Evolutionary conservation across 2,113 vertebrate genomes (phyloP).

Genomic region (Prunella fulvescens): DNA sequence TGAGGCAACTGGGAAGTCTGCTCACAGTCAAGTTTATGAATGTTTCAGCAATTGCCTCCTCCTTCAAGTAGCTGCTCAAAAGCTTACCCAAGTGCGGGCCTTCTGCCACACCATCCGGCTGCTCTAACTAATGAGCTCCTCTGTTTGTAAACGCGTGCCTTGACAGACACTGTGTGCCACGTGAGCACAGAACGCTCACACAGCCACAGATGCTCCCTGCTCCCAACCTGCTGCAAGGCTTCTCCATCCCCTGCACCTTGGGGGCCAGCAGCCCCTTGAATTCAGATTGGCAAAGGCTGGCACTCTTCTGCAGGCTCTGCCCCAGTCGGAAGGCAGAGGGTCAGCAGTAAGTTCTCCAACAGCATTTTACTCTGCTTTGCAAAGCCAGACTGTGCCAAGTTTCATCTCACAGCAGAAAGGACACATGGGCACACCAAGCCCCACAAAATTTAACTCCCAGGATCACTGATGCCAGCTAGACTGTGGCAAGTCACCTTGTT

Average conservation of each 20-base stretch:
- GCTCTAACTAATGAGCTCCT: background rate
- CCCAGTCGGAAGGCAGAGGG: background rate
- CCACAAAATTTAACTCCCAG: background rate
- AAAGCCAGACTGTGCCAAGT: background rate
- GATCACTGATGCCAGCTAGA: background rate
- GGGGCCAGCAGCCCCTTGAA: background rate
- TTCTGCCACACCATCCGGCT: background rate
- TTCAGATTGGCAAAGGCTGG: background rate
- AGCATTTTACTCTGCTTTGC: background rate
- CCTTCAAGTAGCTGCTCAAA: background rate
- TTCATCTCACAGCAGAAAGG: rapidly evolving
- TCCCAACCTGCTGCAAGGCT: background rate
- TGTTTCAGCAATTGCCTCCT: background rate
- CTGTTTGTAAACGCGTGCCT: background rate
- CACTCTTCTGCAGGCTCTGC: background rate
- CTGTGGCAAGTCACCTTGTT: background rate
- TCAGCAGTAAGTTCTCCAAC: background rate
- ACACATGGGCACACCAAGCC: background rate
- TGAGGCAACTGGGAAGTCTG: background rate
- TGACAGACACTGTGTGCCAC: background rate
- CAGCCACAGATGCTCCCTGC: background rate
- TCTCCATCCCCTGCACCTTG: background rate
- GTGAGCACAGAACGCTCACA: rapidly evolving
- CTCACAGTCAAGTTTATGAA: background rate
- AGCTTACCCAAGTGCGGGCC: background rate